Percentiles rank a stretch among this genome's conserved stretches.
Evolutionary conservation across 2,113 vertebrate genomes (phyloP).

Genomic region (Zapus hudsonius): DNA sequence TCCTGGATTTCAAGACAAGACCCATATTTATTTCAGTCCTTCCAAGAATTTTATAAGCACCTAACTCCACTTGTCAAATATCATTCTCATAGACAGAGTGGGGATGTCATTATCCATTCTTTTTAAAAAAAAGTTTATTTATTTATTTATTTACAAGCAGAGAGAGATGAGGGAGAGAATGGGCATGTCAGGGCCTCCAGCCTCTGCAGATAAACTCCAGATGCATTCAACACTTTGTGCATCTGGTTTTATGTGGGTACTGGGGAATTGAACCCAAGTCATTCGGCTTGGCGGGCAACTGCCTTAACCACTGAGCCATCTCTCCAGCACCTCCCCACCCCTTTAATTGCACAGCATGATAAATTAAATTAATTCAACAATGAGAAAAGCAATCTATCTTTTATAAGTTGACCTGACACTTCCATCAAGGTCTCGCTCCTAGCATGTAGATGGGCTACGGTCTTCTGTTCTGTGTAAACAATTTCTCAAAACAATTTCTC

Average conservation of each 20-base stretch:
- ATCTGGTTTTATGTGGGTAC: too few species aligned
- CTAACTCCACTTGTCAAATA: not conserved
- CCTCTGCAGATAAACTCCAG: too few species aligned
- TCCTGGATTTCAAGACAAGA: not conserved
- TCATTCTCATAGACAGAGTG: not conserved
- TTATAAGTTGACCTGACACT: not conserved
- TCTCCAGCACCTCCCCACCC: too few species aligned
- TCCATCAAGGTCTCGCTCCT: not conserved
- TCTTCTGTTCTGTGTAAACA: not conserved
- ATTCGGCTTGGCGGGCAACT: too few species aligned
- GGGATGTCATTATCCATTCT: not conserved
- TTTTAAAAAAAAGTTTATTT: too few species aligned
- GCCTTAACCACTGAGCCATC: too few species aligned
- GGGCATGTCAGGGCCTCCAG: too few species aligned
- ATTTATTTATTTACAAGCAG: too few species aligned
- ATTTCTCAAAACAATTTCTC: not conserved
- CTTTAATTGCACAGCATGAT: not conserved
- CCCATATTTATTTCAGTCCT: not conserved
- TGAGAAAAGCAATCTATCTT: conserved; percentile 21
- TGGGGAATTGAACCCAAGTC: too few species aligned
- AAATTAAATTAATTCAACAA: not conserved
- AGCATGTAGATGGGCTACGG: not conserved
- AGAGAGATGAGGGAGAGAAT: too few species aligned
- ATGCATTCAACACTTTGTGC: too few species aligned
- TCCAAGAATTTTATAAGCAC: not conserved